Evolutionary conservation across 2,797 vertebrate species (phyloP).

Genomic region (Enteromius fasciolatus): DNA sequence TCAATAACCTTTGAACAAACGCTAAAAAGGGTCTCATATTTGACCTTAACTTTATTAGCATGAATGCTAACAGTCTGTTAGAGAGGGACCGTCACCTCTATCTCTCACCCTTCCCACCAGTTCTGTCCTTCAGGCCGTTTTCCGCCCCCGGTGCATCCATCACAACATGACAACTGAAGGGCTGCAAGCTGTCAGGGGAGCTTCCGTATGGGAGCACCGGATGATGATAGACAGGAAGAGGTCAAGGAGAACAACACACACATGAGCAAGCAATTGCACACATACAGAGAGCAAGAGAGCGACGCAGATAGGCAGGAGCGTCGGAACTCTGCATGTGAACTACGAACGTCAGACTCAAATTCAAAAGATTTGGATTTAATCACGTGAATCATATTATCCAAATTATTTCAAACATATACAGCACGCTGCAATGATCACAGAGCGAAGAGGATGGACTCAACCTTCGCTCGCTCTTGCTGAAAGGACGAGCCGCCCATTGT

Average conservation of each 20-base stretch:
- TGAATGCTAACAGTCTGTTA: conserved; percentile 7
- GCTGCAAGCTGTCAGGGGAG: conserved; percentile 52
- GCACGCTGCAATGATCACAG: conserved; percentile 39
- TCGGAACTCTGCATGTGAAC: background rate
- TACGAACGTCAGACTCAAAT: background rate
- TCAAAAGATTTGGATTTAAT: conserved; percentile 36
- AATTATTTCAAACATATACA: conserved; percentile 48
- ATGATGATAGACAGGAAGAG: conserved; percentile 58
- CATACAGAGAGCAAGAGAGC: conserved; percentile 13
- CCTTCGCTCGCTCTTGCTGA: conserved; percentile 60
- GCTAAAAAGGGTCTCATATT: background rate
- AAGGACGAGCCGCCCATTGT: conserved; percentile 78
- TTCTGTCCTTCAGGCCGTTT: conserved; percentile 38
- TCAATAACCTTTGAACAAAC: background rate
- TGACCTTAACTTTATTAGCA: conserved; percentile 18
- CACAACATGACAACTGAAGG: conserved; percentile 58
- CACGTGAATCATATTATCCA: conserved; percentile 36
- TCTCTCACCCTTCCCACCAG: conserved; percentile 24
- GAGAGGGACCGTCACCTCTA: background rate
- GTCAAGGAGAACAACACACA: conserved; percentile 58
- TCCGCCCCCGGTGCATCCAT: conserved; percentile 51
- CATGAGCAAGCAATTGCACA: conserved; percentile 47
- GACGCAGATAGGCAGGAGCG: background rate
- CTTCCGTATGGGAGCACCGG: conserved; percentile 55
- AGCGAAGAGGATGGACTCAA: conserved; percentile 8